These are phyloP conservation scores for Pogonomyrmex californicus DNA, from an alignment of 1,140 invertebrate genomes.

Conservation along the genomic window DNA sequence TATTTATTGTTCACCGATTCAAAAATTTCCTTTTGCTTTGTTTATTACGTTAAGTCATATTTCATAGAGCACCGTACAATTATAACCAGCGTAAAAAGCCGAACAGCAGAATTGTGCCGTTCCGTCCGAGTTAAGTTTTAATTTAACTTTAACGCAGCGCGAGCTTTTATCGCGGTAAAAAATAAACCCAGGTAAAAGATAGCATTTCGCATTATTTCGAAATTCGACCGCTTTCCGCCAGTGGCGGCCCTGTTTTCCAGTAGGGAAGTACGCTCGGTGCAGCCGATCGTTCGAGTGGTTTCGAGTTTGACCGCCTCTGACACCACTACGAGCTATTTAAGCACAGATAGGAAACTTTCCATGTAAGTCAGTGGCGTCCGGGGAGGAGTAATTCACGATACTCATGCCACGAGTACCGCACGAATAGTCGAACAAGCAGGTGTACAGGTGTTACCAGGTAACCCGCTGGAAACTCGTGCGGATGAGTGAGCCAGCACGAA, in stretches of 20 bases:
- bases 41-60: not conserved
- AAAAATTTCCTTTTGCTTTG: not conserved
- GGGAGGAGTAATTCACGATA: slow-evolving; percentile 60
- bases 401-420: slow-evolving; percentile 38
- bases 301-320: slow-evolving; percentile 46
- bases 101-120: not conserved
- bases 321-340: slow-evolving; percentile 52
- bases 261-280: not conserved
- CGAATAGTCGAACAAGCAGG: slow-evolving; percentile 53
- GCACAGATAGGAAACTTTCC: slow-evolving; percentile 49
- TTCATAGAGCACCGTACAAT: not conserved
- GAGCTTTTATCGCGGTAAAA: not conserved
- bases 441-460: slow-evolving; percentile 54
- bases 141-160: not conserved
- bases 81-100: not conserved
- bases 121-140: not conserved
- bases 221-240: not conserved
- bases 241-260: not conserved
- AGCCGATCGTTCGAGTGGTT: slow-evolving; percentile 30
- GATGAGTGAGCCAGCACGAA: slow-evolving; percentile 36
- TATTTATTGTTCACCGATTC: not conserved
- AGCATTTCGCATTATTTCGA: not conserved
- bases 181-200: not conserved
- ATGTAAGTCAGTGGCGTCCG: slow-evolving; percentile 54
- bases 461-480: slow-evolving; percentile 42